These are phyloP conservation scores for Paradoxurus hermaphroditus DNA, from an alignment of 2,113 vertebrate species.

Conservation along the genomic window DNA sequence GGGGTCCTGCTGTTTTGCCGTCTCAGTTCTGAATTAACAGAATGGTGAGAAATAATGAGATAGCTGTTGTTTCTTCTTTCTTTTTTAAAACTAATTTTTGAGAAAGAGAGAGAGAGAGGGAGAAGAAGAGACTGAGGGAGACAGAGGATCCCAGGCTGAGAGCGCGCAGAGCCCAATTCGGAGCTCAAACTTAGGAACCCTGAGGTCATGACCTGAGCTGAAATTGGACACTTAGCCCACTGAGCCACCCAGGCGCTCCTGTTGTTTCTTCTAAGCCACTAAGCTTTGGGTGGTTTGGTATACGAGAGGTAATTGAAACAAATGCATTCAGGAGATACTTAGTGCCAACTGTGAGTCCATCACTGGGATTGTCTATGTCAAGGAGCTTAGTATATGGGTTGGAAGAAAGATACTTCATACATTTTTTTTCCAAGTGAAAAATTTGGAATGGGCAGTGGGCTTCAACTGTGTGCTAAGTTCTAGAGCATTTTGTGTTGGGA, in stretches of 20 bases:
- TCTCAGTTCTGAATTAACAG: neutral
- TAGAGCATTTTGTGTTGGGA: neutral
- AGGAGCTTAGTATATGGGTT: neutral
- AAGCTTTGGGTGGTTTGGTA: neutral
- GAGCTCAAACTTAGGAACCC: too few species aligned
- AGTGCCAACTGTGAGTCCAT: neutral
- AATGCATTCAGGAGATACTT: neutral
- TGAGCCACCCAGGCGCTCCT: too few species aligned
- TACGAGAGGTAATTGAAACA: neutral
- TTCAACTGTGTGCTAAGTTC: neutral
- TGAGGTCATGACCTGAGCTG: too few species aligned
- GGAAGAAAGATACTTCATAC: neutral
- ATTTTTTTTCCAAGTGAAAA: neutral
- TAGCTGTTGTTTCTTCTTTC: neutral
- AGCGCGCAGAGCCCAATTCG: too few species aligned
- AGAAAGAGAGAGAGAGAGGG: too few species aligned
- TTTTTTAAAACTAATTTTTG: too few species aligned
- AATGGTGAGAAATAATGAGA: neutral
- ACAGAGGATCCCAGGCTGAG: too few species aligned
- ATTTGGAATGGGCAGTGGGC: neutral
- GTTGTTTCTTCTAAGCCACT: neutral
- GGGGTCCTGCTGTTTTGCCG: neutral
- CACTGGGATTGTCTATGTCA: neutral
- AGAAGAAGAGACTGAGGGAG: too few species aligned
- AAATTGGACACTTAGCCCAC: too few species aligned